Conservation (phyloP, 2,888 invertebrate species). For the Congeria kusceri region DNA sequence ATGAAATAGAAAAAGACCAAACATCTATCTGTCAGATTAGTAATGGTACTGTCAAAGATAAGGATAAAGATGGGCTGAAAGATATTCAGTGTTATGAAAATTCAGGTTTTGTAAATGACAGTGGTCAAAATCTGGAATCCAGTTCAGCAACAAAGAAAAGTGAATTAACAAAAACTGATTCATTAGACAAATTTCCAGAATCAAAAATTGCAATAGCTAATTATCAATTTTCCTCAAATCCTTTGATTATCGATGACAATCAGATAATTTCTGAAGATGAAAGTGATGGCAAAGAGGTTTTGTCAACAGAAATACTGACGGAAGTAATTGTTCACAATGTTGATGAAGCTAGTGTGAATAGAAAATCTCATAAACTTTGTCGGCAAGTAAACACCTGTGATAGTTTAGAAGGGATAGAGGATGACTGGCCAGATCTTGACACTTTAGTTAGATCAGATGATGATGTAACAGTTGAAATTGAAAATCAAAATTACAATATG, state of each 20-base stretch:
- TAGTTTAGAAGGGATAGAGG: slow-evolving; percentile 10
- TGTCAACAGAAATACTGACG: slow-evolving; percentile 28
- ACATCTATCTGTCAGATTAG: not conserved
- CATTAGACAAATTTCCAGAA: no score
- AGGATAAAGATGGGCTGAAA: no score
- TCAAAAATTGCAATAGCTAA: no score
- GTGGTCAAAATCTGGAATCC: not conserved
- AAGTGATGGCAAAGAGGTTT: not conserved
- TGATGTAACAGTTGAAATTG: not conserved
- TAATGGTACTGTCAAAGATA: no score
- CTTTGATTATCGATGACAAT: not conserved
- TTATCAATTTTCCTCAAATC: no score
- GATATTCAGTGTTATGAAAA: not conserved
- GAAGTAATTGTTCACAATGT: slow-evolving; percentile 44
- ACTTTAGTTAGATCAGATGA: slow-evolving; percentile 32
- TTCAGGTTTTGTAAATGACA: slow-evolving; percentile 6
- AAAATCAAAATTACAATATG: not conserved
- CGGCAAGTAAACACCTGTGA: slow-evolving; percentile 7
- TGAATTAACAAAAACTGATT: no score
- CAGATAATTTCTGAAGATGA: not conserved
- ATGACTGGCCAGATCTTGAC: slow-evolving; percentile 62
- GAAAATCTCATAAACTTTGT: not conserved
- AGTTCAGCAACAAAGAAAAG: no score
- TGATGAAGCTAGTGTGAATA: not conserved
- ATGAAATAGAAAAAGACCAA: not conserved